Evolutionary conservation across 2,113 vertebrate genomes (phyloP).

Genomic region (Calyptommatus sinebrachiatus): DNA sequence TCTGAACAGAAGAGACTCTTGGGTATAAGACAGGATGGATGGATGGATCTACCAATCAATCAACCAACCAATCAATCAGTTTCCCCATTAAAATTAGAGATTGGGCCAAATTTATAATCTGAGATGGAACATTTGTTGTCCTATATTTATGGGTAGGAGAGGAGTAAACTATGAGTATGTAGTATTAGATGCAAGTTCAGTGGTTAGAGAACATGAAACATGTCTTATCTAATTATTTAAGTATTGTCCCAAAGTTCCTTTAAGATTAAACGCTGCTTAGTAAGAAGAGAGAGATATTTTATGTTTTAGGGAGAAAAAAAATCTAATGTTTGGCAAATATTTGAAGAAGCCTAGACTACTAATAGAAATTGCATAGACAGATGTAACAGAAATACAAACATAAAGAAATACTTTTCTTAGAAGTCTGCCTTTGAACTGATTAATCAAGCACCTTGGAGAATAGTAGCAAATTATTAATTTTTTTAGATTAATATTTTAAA

Average conservation of each 20-base stretch:
- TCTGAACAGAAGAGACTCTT: too few relatives aligned
- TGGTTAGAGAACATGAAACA: not conserved
- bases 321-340: conserved; percentile 37
- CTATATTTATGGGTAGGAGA: not conserved
- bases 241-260: too few relatives aligned
- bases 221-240: not conserved
- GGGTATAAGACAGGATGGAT: not conserved
- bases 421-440: conserved; percentile 44
- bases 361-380: conserved; percentile 46
- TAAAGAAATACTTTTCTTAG: conserved; percentile 45
- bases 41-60: not conserved
- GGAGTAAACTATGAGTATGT: not conserved
- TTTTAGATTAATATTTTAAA: conserved; percentile 61
- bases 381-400: conserved; percentile 51
- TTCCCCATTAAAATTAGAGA: not conserved
- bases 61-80: not conserved
- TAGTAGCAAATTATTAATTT: conserved; percentile 55
- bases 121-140: not conserved
- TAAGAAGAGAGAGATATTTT: not conserved
- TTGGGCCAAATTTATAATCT: not conserved
- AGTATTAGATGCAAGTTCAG: too few relatives aligned
- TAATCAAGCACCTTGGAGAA: conserved; percentile 41
- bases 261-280: not conserved
- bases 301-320: conserved; percentile 6
- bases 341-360: conserved; percentile 51